Evolutionary conservation across 2,797 vertebrate genomes (phyloP), one percentile per base, ranked within the genome.

Genomic region (Psittacula derbiana): DNA sequence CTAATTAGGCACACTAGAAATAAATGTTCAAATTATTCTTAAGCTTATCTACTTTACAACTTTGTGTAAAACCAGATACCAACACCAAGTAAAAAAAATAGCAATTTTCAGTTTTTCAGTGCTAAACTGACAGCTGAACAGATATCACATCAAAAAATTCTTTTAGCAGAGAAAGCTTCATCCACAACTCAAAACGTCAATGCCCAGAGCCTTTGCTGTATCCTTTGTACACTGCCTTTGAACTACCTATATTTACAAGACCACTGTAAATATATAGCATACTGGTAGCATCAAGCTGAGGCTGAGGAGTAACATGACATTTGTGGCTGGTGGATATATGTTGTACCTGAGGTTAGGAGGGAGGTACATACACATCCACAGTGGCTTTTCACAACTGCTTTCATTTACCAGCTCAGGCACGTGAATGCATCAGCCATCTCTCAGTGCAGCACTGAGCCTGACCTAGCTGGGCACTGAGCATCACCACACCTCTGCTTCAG

Each of bases 1-100:
- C 57, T 92, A 95, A 96, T 93, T 74, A 94, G 79, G 33, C 60
- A 61, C 30, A 64, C 66, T 64, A 82, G 64, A 96, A 94, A 80
- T 80, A 88, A 73, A 67, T 76, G 47, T 67, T 76, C n/a, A 83
- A 95, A 92, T 78, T 90, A 88, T 90, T 86, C 60, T 70, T 92
- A 75, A 91, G 55, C 47, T 88, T 86, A 90, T 30, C 40, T 31
- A 90, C 41, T 86, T 66, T 41, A 88, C 1, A 10, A 86, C 71
- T 94, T 84, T 90, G 41, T 82, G 49, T 40, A 78, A 95, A 92
- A 96, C 52, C 47, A 33, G 50, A 85, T 79, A 94, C 47, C 46
- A 78, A 31, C 65, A 80, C 7, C 23, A 67, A 71, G 31, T 65
- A 10, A 88, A 90, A 95, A 95, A 95, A 87, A 40, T 23, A 93